Conservation (phyloP, 2,888 invertebrate genomes). For the Xylota segnis region DNA sequence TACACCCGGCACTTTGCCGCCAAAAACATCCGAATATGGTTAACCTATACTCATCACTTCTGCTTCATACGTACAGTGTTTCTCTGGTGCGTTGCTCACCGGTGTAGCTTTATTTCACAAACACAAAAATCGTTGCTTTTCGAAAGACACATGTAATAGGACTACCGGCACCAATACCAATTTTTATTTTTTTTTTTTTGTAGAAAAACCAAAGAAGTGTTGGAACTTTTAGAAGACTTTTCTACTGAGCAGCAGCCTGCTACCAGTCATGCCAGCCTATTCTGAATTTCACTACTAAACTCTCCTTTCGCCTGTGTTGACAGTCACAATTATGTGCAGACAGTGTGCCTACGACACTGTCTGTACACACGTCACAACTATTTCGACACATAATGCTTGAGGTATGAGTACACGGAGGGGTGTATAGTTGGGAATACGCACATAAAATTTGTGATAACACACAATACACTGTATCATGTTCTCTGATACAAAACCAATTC, state of each 20-base stretch:
- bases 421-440: conserved; percentile 29
- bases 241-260: conserved; percentile 11
- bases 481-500: background rate
- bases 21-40: background rate
- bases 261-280: conserved; percentile 56
- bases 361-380: conserved; percentile 61
- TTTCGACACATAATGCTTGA: conserved; percentile 21
- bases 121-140: conserved; percentile 18
- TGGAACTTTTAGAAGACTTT: conserved; percentile 11
- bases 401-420: conserved; percentile 41
- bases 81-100: conserved; percentile 2
- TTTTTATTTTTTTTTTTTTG: conserved; percentile 27
- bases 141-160: conserved; percentile 13
- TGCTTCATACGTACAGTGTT: background rate
- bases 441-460: conserved; percentile 9
- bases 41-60: conserved; percentile 3
- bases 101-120: background rate
- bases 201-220: background rate
- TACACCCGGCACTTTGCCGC: background rate
- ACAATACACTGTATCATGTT: conserved; percentile 1
- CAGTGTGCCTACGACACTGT: conserved; percentile 48
- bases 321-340: conserved; percentile 36
- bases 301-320: conserved; percentile 68
- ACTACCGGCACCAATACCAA: conserved; percentile 28
- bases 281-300: conserved; percentile 70